A percentile compares a stretch with the other conserved stretches of the same genome.
Conservation (phyloP, 1,140 invertebrate species). For the Drosophila subobscura region DNA sequence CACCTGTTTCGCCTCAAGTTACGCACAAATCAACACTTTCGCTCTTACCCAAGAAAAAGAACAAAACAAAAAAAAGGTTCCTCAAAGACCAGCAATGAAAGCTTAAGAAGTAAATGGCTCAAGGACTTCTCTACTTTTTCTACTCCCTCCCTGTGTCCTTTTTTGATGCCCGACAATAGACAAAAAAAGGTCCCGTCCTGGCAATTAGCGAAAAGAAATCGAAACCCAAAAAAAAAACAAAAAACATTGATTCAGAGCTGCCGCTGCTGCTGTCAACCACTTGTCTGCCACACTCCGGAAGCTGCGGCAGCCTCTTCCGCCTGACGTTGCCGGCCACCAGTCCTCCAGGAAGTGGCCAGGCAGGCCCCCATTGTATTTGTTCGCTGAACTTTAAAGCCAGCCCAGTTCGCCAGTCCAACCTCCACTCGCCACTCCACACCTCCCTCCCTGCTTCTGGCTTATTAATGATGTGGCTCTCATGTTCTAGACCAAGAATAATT, state of each 20-base stretch:
- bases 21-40: constrained; percentile 78
- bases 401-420: no score
- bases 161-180: constrained; percentile 10
- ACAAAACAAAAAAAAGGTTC: constrained; percentile 7
- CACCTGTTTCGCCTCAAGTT: constrained; percentile 62
- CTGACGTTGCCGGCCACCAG: no score
- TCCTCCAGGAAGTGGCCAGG: constrained; percentile 13
- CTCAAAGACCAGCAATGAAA: background rate
- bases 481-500: constrained; percentile 24
- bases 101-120: constrained; percentile 22
- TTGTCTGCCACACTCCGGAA: constrained; percentile 57
- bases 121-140: background rate
- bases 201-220: constrained; percentile 56
- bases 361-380: constrained; percentile 49
- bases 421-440: no score
- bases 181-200: constrained; percentile 22
- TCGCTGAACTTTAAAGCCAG: constrained; percentile 51
- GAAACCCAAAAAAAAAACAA: constrained; percentile 39
- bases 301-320: constrained; percentile 17
- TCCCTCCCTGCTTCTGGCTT: constrained; percentile 9
- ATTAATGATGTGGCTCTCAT: constrained; percentile 44
- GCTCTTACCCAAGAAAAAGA: constrained; percentile 29
- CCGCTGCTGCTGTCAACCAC: constrained; percentile 18
- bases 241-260: constrained; percentile 1
- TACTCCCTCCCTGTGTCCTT: constrained; percentile 1